Conservation (phyloP, 2,113 vertebrate species). For the Eptesicus fuscus region DNA sequence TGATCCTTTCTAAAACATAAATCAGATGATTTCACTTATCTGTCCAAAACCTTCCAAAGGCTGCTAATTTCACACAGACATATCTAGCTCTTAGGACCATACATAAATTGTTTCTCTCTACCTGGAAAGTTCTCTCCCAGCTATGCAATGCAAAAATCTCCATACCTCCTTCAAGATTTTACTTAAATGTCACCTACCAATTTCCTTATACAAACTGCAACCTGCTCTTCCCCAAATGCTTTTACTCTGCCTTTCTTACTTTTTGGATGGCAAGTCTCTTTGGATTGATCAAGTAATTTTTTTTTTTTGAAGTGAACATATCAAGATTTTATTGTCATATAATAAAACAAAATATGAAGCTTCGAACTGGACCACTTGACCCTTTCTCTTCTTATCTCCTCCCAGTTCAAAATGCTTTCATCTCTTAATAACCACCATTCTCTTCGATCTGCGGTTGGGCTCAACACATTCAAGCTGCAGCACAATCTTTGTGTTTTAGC, state of each 20-base stretch:
- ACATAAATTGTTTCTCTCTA: neutral
- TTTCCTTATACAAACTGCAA: neutral
- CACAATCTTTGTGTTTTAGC: too few relatives aligned
- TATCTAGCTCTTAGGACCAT: neutral
- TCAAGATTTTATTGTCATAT: too few relatives aligned
- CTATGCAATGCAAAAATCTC: neutral
- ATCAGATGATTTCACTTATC: neutral
- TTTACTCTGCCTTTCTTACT: neutral
- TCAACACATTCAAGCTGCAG: too few relatives aligned
- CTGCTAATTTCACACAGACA: neutral
- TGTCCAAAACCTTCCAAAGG: neutral
- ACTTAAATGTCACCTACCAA: neutral
- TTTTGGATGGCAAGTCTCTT: neutral
- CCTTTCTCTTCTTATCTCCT: too few relatives aligned
- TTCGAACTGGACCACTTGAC: too few relatives aligned
- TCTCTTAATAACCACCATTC: too few relatives aligned
- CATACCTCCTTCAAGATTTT: neutral
- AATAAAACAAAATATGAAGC: too few relatives aligned
- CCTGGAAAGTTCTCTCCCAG: neutral
- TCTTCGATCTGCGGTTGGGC: too few relatives aligned
- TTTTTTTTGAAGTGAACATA: too few relatives aligned
- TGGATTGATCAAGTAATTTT: neutral
- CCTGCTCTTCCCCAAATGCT: neutral
- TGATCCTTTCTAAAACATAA: slow-evolving; percentile 27
- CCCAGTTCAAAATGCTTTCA: too few relatives aligned